phyloP scores from a whole-genome alignment of 2,113 vertebrate genomes.

The Scomber scombrus region DNA sequence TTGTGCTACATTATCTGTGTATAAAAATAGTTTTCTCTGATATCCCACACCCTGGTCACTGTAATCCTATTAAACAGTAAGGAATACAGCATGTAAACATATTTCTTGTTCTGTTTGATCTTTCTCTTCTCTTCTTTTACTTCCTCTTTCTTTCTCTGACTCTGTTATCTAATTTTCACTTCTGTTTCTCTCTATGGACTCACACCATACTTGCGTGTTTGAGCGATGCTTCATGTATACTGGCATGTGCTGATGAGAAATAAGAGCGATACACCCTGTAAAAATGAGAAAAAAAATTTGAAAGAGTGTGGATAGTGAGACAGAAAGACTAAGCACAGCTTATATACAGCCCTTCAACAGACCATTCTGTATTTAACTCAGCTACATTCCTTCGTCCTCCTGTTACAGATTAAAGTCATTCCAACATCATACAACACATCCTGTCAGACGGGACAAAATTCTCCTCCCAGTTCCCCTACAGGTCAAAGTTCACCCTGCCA shows the following conservation, averaged over 20 bases:
- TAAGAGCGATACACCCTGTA: background rate
- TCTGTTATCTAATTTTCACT: background rate
- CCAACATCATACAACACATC: constrained; percentile 42
- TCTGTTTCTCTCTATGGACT: background rate
- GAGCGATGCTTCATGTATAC: background rate
- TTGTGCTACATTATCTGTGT: constrained; percentile 48
- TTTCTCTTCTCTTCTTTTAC: background rate
- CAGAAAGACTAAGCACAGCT: background rate
- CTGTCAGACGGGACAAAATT: constrained; percentile 46
- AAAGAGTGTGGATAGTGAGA: background rate
- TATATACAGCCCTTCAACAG: background rate
- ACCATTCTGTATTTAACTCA: constrained; percentile 30
- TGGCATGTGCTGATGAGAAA: constrained; percentile 11
- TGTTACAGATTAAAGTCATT: constrained; percentile 37
- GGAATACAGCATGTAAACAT: constrained; percentile 20
- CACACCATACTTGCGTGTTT: background rate
- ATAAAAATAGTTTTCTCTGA: constrained; percentile 26
- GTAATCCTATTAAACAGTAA: constrained; percentile 35
- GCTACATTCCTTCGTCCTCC: constrained; percentile 23
- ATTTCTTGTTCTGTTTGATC: constrained; percentile 11
- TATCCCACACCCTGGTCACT: constrained; percentile 23
- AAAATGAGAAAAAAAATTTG: constrained; percentile 3
- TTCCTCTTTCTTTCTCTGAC: background rate
- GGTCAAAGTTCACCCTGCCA: constrained; percentile 50
- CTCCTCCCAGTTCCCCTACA: constrained; percentile 35